These are phyloP conservation scores for Lasioglossum malachurum DNA, from an alignment of 2,888 invertebrate genomes.

Conservation along the genomic window DNA sequence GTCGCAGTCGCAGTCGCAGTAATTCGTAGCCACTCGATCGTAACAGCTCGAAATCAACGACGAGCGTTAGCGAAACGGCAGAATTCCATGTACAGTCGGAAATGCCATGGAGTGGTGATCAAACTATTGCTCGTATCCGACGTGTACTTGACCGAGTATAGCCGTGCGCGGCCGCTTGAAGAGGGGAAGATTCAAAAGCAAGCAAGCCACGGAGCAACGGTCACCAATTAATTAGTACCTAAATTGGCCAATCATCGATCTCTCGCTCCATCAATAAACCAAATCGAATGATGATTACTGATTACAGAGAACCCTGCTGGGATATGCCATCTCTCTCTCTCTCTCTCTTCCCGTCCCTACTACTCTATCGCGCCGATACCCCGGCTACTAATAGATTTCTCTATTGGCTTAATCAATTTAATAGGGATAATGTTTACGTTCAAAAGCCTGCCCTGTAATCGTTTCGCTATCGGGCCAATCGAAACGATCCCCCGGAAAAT, in stretches of 20 bases:
- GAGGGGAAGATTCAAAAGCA: constrained; percentile 43
- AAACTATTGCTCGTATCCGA: constrained; percentile 54
- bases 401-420: constrained; percentile 29
- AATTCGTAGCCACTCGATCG: neutral
- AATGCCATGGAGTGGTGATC: constrained; percentile 50
- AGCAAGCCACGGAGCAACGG: constrained; percentile 50
- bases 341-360: neutral
- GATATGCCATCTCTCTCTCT: neutral
- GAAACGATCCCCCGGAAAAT: neutral
- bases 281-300: constrained; percentile 70
- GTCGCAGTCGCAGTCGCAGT: neutral
- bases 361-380: neutral
- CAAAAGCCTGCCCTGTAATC: neutral
- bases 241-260: constrained; percentile 74
- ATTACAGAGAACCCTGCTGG: constrained; percentile 68
- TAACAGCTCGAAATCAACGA: constrained; percentile 31
- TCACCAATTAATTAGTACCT: constrained; percentile 77
- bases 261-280: constrained; percentile 69
- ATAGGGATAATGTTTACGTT: constrained; percentile 20
- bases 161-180: constrained; percentile 18
- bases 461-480: neutral
- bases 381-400: constrained; percentile 23
- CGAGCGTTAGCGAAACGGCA: constrained; percentile 19
- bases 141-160: constrained; percentile 47
- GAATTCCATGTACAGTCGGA: constrained; percentile 41